Evolutionary conservation across 2,113 vertebrate genomes (phyloP).

Genomic region (Nicator chloris): DNA sequence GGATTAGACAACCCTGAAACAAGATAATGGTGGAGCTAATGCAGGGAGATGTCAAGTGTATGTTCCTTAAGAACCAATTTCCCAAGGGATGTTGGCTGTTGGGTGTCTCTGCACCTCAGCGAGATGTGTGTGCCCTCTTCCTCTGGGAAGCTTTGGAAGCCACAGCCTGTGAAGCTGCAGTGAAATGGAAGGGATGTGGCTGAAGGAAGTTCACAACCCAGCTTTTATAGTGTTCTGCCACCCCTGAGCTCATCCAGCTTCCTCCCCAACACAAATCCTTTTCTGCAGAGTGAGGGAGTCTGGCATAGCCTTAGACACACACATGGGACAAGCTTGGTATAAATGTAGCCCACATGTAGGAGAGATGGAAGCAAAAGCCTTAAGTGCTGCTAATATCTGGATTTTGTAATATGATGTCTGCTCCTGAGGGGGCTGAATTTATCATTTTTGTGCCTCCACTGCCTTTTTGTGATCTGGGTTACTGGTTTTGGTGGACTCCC

Average conservation of each 20-base stretch:
- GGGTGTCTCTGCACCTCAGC: not conserved
- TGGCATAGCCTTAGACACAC: not conserved
- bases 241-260: not conserved
- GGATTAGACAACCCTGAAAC: not conserved
- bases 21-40: not conserved
- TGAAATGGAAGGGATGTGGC: not conserved
- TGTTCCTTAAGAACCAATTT: not conserved
- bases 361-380: not conserved
- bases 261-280: not conserved
- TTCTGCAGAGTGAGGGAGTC: not conserved
- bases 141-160: not conserved
- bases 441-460: not conserved
- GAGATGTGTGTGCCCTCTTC: not conserved
- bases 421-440: not conserved
- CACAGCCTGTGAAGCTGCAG: not conserved
- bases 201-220: not conserved
- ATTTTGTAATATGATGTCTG: not conserved
- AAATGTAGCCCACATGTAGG: rapidly evolving
- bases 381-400: not conserved
- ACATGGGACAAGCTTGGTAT: not conserved
- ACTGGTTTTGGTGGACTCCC: not conserved
- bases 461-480: not conserved
- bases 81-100: not conserved
- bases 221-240: not conserved
- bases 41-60: not conserved